Conservation (phyloP, 2,113 vertebrate species). For the Nyctibius bracteatus region DNA sequence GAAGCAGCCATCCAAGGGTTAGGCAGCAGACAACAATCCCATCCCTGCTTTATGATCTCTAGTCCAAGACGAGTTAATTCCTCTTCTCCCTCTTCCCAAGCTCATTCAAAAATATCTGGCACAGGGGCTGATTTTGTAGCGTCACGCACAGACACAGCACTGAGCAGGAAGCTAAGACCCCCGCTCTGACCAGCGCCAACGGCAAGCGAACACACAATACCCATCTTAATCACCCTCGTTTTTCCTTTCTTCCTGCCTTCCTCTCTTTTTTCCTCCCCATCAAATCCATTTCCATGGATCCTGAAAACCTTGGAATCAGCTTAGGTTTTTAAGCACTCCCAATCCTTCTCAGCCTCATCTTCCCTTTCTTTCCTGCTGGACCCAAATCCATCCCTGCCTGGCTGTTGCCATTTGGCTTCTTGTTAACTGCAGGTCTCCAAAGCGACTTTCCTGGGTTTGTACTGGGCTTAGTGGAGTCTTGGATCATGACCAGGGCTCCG, state of each 20-base stretch:
- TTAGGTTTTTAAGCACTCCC: neutral
- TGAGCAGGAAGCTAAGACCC: neutral
- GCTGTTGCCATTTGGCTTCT: neutral
- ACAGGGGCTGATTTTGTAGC: neutral
- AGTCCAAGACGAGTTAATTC: neutral
- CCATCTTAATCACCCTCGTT: neutral
- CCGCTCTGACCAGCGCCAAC: neutral
- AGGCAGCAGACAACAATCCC: neutral
- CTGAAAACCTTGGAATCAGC: neutral
- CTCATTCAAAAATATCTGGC: neutral
- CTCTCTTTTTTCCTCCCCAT: neutral
- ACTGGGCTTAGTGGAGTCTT: neutral
- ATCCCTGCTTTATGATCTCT: neutral
- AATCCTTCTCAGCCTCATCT: neutral
- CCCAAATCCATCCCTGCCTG: neutral
- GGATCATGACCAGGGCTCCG: neutral
- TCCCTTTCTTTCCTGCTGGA: neutral
- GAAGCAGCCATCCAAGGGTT: neutral
- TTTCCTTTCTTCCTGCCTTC: neutral
- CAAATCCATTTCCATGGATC: neutral
- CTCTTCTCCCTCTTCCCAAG: neutral
- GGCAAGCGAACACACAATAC: neutral
- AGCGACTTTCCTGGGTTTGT: neutral
- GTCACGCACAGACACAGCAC: neutral
- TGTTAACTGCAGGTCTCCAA: neutral